Evolutionary conservation across 92 coral and sea anemone species (phyloP).

Genomic region (Desmophyllum pertusum): DNA sequence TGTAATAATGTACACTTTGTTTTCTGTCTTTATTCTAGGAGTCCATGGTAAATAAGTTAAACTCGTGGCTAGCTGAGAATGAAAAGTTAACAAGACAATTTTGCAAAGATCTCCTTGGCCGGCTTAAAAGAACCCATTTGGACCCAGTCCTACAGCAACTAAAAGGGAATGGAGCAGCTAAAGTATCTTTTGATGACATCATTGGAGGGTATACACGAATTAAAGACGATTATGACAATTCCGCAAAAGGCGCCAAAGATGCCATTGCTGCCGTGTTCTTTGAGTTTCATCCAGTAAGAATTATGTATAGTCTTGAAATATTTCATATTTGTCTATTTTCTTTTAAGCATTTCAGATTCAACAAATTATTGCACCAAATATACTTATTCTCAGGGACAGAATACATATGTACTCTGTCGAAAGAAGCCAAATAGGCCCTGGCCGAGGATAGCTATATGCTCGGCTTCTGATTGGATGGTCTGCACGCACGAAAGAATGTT

Average conservation of each 20-base stretch:
- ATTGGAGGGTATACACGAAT: constrained; percentile 43
- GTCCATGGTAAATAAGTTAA: neutral
- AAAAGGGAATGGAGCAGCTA: constrained; percentile 40
- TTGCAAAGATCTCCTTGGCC: constrained; percentile 53
- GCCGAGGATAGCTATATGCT: no score
- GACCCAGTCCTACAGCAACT: constrained; percentile 69
- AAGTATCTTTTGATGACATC: constrained; percentile 51
- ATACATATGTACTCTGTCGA: no score
- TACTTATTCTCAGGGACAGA: neutral
- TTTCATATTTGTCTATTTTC: neutral
- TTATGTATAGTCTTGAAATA: no score
- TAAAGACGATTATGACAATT: constrained; percentile 37
- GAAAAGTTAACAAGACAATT: constrained; percentile 41
- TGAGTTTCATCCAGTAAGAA: constrained; percentile 54
- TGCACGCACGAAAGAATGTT: no score
- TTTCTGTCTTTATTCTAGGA: neutral
- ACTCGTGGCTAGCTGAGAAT: constrained; percentile 40
- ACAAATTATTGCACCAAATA: no score
- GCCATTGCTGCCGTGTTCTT: constrained; percentile 61
- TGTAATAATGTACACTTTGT: no score
- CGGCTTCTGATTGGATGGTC: no score
- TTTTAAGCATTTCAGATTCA: neutral
- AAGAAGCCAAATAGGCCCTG: no score
- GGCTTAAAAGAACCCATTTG: constrained; percentile 47
- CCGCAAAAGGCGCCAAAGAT: constrained; percentile 66